Base-by-base conservation (phyloP, 2,113 vertebrate genomes). In the Isurus oxyrinchus region DNA sequence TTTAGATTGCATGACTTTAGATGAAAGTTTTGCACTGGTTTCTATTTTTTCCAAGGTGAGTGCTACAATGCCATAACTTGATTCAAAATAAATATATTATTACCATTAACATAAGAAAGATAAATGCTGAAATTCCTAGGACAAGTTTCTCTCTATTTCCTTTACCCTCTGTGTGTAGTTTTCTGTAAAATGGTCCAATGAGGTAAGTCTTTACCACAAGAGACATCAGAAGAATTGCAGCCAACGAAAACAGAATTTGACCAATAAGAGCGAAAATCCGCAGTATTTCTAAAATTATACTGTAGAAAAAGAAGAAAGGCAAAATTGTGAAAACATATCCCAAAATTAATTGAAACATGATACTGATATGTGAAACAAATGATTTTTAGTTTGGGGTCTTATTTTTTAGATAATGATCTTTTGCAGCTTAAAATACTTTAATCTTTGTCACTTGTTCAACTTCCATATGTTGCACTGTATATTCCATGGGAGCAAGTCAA, bases 61-160 rank as follows among this genome's bases (percentile, higher is more conserved):
- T 31, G 8, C 49, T 72, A 95, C 11, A 53, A 55, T 27, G 21
- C 94, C 35, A 35, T 49, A 95, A 72, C 13, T 76, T 95, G 66
- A 95, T 76, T 76, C 94, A 95, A 95, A 95, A 53, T 95, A 72
- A 95, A 95, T 55, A 95, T 95, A 72, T 91, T 90, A 97, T 97
- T 98, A 99, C 99, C 97, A 97, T 98, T 96, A 99, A 97, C 99
- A 99, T 99, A 96, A 99, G 97, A 97, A 99, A 99, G 97, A 99
- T 98, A 97, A 99, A 99, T 0, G 99, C 99, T 55, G 98, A 98
- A 96, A 98, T 97, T 96, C 99, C 99, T 91, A 99, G 97, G 96
- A 99, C 98, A 95, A 99, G 98, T 97, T 99, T 99, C 97, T 99
- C 99, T 97, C 99, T 99, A 98, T 98, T 99, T 96, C 98, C 99